Evolutionary conservation across 2,888 invertebrate genomes (phyloP).

Genomic region (Gymnoscelis rufifasciata): DNA sequence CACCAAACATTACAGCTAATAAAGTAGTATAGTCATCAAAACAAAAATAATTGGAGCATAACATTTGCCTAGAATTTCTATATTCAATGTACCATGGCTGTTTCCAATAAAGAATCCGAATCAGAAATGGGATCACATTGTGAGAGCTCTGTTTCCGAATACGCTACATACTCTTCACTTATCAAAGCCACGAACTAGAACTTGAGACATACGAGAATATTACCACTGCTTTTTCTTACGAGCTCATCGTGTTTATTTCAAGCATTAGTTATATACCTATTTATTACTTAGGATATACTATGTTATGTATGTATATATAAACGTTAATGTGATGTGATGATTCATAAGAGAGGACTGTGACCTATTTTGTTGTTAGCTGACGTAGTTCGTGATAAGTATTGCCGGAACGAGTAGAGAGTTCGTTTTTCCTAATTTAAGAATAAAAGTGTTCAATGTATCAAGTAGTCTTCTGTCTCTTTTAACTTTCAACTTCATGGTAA

Average conservation of each 20-base stretch:
- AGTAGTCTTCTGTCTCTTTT: no score
- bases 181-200: slow-evolving; percentile 16
- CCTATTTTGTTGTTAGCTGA: no score
- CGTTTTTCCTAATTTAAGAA: no score
- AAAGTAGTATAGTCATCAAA: neutral
- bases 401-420: no score
- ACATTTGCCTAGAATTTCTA: slow-evolving; percentile 16
- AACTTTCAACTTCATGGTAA: no score
- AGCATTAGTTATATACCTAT: neutral
- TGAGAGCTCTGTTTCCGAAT: slow-evolving; percentile 20
- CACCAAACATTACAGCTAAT: no score
- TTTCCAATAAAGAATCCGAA: slow-evolving; percentile 14
- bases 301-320: no score
- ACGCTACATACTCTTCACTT: slow-evolving; percentile 22
- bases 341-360: no score
- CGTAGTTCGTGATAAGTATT: no score
- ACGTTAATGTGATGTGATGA: no score
- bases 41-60: slow-evolving; percentile 1
- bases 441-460: no score
- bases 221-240: neutral
- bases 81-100: slow-evolving; percentile 16
- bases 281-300: no score
- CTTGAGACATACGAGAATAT: slow-evolving; percentile 13
- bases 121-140: slow-evolving; percentile 21
- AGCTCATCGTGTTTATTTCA: neutral